Evolutionary conservation across 2,888 invertebrate genomes (phyloP).

Genomic region (Entomobrya multifasciata): DNA sequence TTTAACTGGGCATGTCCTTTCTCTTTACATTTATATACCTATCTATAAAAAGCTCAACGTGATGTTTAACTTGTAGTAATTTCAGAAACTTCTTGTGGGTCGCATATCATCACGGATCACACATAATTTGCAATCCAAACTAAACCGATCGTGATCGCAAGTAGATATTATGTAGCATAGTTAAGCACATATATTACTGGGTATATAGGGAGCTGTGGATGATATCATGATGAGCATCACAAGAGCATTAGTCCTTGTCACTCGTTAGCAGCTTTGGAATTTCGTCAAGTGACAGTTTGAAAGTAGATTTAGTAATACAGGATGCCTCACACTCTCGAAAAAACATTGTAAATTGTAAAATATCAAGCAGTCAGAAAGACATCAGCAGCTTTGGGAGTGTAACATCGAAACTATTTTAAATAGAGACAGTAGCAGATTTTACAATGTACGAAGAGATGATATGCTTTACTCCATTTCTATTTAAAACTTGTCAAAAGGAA

Average conservation of each 20-base stretch:
- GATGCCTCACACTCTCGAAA: background rate
- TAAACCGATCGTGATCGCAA: conserved; percentile 21
- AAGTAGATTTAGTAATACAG: conserved; percentile 2
- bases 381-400: background rate
- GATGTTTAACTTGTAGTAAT: conserved; percentile 55
- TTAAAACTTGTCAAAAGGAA: conserved; percentile 44
- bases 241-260: conserved; percentile 70
- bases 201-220: background rate
- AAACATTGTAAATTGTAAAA: background rate
- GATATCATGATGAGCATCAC: conserved; percentile 41
- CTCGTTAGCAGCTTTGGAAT: conserved; percentile 73
- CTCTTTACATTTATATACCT: conserved; percentile 1
- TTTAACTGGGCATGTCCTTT: background rate
- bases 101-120: conserved; percentile 37
- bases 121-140: conserved; percentile 47
- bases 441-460: background rate
- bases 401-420: background rate
- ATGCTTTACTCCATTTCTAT: conserved; percentile 38
- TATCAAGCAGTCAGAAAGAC: background rate
- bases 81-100: conserved; percentile 63
- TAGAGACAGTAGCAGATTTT: background rate
- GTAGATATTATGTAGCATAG: background rate
- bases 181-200: background rate
- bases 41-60: background rate
- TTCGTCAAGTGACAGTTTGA: conserved; percentile 68